Evolutionary conservation across 1,140 invertebrate genomes (phyloP).

Genomic region (Phortica variegata): DNA sequence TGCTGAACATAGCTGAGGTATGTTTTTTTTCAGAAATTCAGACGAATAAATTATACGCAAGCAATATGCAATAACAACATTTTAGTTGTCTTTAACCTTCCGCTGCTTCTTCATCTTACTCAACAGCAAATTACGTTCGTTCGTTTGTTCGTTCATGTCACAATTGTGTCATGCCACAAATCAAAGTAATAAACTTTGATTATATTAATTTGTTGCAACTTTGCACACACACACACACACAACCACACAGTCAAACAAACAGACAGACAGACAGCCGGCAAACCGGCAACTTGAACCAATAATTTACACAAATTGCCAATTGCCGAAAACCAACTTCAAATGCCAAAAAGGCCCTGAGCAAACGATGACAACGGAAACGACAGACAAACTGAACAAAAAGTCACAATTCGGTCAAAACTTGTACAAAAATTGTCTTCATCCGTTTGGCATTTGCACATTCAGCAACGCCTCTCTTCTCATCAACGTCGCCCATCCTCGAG

Average conservation of each 20-base stretch:
- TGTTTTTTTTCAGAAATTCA: too few relatives aligned
- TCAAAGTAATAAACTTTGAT: slow-evolving; percentile 36
- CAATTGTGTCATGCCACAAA: too few relatives aligned
- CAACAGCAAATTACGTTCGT: too few relatives aligned
- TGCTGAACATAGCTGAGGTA: too few relatives aligned
- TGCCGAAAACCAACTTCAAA: slow-evolving; percentile 20
- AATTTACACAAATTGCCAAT: slow-evolving; percentile 54
- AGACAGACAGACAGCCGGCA: background rate
- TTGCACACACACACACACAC: slow-evolving; percentile 9
- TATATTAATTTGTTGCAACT: slow-evolving; percentile 34
- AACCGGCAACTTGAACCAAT: slow-evolving; percentile 42
- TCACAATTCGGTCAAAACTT: slow-evolving; percentile 49
- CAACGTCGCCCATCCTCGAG: slow-evolving; percentile 33
- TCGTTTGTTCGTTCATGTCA: too few relatives aligned
- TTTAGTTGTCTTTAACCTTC: too few relatives aligned
- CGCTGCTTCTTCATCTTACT: too few relatives aligned
- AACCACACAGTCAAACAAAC: background rate
- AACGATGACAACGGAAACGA: slow-evolving; percentile 10
- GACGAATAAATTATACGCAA: too few relatives aligned
- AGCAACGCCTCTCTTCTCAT: slow-evolving; percentile 24
- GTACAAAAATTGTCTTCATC: too few relatives aligned
- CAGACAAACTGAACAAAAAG: slow-evolving; percentile 19
- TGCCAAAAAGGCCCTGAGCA: too few relatives aligned
- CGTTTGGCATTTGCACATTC: too few relatives aligned
- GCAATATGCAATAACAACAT: too few relatives aligned